Evolutionary conservation across 2,888 invertebrate genomes (phyloP), one percentile per base, ranked within the genome.

Genomic region (Stratiomys singularior): DNA sequence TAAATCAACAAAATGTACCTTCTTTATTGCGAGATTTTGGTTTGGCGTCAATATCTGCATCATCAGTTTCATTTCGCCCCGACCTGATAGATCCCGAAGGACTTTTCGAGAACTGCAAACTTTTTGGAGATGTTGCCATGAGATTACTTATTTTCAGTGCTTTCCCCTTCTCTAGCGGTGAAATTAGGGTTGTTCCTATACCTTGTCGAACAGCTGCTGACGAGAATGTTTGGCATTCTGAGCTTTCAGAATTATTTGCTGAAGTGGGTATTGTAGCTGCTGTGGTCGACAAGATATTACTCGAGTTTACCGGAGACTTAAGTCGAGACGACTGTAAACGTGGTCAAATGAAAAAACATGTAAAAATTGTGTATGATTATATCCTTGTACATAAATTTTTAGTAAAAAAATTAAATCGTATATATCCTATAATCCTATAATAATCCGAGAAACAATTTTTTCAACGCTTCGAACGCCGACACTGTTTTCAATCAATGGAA

Each of bases 71-170:
- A 77, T 86, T 89, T 86, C 89, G 89, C 82, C 89, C 88, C 76
- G 89, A 88, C 85, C 89, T 89, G 79, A 88, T 87, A 67, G 89
- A 89, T 78, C 89, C 89, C 79, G 88, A 88, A 76, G 89, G 89
- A 86, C 89, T 89, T 84, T 89, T 88, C 83, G 88, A 85, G 85
- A 82, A 86, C 80, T 85, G 84, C 72, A 86, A 78, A 76, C 86
- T 85, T 64, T 86, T 85, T 1, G 86, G 86, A 13, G 86, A 86
- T 27, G 84, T 83, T 15, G 84, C 78, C 11, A 83, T 81, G 1
- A 84, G 81, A 78, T 86, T 85, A 9, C 82, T 81, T 46, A 82
- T 83, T 60, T 84, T 85, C 47, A 86, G 84, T 63, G 86, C 85
- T 81, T 85, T 85, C 79, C 85, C 85, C 52, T 84, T 84, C 30